Percentiles rank a stretch among this genome's conserved stretches.
Conservation (phyloP, 2,888 invertebrate genomes). For the Helleia helle region DNA sequence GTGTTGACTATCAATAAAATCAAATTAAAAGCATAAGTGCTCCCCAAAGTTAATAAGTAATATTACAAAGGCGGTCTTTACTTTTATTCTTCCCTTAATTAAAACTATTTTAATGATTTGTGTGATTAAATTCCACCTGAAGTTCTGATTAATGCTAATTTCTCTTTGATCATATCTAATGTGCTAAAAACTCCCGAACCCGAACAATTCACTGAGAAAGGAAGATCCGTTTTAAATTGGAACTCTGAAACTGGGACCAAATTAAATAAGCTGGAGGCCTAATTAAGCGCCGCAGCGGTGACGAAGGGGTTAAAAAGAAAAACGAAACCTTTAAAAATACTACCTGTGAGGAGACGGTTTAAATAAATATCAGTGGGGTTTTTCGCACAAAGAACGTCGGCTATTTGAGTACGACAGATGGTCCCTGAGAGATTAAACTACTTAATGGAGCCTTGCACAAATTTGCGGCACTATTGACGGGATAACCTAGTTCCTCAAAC, state of each 20-base stretch:
- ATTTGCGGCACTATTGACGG: not conserved
- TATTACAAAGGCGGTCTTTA: no score
- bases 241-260: slow-evolving; percentile 20
- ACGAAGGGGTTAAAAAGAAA: slow-evolving; percentile 25
- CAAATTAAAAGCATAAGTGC: no score
- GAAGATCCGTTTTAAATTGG: slow-evolving; percentile 17
- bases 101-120: no score
- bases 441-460: not conserved
- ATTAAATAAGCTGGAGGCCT: slow-evolving; percentile 26
- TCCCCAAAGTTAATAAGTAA: no score
- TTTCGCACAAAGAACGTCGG: slow-evolving; percentile 30
- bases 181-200: not conserved
- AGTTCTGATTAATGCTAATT: no score
- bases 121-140: no score
- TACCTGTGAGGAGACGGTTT: slow-evolving; percentile 27
- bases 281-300: slow-evolving; percentile 35
- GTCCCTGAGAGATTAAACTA: slow-evolving; percentile 11
- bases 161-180: no score
- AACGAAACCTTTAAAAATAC: slow-evolving; percentile 22
- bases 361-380: slow-evolving; percentile 45
- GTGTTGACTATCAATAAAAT: no score
- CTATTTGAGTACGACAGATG: slow-evolving; percentile 14
- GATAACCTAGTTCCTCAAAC: no score
- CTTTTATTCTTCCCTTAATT: no score
- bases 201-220: slow-evolving; percentile 3